A percentile compares a stretch with the other conserved stretches of the same genome.
Evolutionary conservation across 2,797 vertebrate species (phyloP).

Genomic region (Pangasius krempfi): DNA sequence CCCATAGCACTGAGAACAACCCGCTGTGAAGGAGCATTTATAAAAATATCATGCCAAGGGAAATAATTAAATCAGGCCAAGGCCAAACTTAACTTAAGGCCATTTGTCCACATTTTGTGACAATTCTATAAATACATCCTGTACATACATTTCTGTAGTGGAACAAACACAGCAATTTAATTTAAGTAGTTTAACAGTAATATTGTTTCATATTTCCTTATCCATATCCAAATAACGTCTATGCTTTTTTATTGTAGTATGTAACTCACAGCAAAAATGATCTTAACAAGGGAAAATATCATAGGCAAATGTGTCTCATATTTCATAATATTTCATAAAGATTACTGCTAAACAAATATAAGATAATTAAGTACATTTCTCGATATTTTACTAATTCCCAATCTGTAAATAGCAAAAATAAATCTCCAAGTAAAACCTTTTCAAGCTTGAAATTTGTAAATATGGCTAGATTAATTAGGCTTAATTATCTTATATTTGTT

Average conservation of each 20-base stretch:
- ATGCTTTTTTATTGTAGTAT: too few relatives aligned
- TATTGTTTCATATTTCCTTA: background rate
- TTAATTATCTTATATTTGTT: background rate
- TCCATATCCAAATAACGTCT: background rate
- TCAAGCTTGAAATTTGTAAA: background rate
- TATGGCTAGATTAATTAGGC: background rate
- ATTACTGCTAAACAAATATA: background rate
- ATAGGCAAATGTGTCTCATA: background rate
- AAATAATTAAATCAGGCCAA: conserved; percentile 52
- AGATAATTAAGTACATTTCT: background rate
- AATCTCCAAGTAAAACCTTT: background rate
- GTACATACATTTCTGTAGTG: background rate
- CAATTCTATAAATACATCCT: conserved; percentile 29
- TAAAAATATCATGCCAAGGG: conserved; percentile 46
- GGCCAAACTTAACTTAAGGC: conserved; percentile 47
- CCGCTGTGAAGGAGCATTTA: conserved; percentile 22
- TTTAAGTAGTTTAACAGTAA: background rate
- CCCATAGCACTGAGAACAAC: conserved; percentile 47
- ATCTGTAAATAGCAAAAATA: background rate
- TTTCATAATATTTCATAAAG: background rate
- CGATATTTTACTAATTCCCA: background rate
- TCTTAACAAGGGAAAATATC: background rate
- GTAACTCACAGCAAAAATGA: background rate
- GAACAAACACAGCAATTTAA: background rate
- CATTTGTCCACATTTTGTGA: conserved; percentile 32